Evolutionary conservation across 2,113 vertebrate genomes (phyloP), one percentile per base, ranked within the genome.

Genomic region (Gambusia holbrooki): DNA sequence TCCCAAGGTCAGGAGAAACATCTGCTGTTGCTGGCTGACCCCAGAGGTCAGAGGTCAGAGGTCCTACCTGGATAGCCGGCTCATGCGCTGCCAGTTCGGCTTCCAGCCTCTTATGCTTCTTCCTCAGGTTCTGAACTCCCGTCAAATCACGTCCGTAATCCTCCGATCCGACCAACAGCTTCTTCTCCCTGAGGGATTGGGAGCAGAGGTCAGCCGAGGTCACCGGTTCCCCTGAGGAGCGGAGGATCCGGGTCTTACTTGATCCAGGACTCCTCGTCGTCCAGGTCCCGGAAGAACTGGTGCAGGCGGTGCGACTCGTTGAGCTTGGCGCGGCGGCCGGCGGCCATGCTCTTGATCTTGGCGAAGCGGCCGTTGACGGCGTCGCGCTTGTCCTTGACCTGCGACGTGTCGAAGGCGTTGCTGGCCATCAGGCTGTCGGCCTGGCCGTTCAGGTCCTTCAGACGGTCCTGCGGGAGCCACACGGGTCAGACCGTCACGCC

Each of bases 211-310:
- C 35, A 67, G n/a, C 14, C 10, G n/a, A 25, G 51, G 51, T 10
- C 4, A 17, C 1, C 1, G 29, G 17, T 12, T 19, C 1, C 11
- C 5, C 45, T 19, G 51, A 58, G 22, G 51, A 42, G 3, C 17
- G 6, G 15, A 13, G 10, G 10, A 1, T 30, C 7, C 22, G 1
- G 27, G 1, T 87, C 96, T 25, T 90, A 99, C 98, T 99, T 99
- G 90, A 99, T 98, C 98, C 98, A 99, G 48, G 98, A 99, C 84
- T 99, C 98, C 73, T 99, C 98, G 0, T 99, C 98, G 0, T 99
- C 98, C 95, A 99, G 95, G 84, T 99, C 98, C 3, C 98, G 96
- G 94, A 99, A 99, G 91, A 99, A 99, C 94, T 99, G 98, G 80
- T 99, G 98, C 90, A 99, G 90, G 30, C 98, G 97, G 78, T 99